Conservation (phyloP, 2,797 vertebrate genomes). For the Mormyrops boulengeri region DNA sequence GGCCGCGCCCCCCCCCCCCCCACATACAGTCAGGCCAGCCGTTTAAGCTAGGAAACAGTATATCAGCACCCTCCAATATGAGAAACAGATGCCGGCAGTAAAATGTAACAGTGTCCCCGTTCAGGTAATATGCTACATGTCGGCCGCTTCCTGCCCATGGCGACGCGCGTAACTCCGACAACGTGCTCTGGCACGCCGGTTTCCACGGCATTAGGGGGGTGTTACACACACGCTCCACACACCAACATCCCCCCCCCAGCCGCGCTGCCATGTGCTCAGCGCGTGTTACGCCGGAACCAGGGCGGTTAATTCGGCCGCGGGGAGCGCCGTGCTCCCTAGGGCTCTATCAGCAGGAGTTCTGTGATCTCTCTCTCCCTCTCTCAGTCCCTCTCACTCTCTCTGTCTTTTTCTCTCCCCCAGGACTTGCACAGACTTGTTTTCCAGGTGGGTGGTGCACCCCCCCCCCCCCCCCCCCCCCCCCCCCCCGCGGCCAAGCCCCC, state of each 20-base stretch:
- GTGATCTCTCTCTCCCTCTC: not conserved
- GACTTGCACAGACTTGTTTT: not conserved
- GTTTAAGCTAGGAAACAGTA: constrained; percentile 17
- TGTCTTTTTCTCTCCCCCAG: not conserved
- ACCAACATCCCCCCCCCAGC: not conserved
- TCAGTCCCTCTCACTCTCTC: not conserved
- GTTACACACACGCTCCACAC: not conserved
- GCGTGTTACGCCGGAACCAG: not conserved
- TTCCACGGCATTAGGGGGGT: not conserved
- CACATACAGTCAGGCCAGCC: not conserved
- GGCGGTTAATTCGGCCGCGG: not conserved
- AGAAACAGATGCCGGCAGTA: constrained; percentile 58
- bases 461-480: too few species aligned
- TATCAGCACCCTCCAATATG: constrained; percentile 43
- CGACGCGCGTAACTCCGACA: not conserved
- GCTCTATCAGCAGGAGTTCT: not conserved
- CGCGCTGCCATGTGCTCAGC: constrained; percentile 20
- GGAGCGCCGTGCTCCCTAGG: not conserved
- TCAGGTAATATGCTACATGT: constrained; percentile 22
- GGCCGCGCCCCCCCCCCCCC: not conserved
- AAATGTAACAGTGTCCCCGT: constrained; percentile 38
- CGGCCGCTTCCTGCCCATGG: not conserved
- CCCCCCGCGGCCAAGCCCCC: too few species aligned
- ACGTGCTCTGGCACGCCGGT: not conserved
- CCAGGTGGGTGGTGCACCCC: not conserved